Conservation (phyloP, 2,888 invertebrate species). For the Aelia acuminata region DNA sequence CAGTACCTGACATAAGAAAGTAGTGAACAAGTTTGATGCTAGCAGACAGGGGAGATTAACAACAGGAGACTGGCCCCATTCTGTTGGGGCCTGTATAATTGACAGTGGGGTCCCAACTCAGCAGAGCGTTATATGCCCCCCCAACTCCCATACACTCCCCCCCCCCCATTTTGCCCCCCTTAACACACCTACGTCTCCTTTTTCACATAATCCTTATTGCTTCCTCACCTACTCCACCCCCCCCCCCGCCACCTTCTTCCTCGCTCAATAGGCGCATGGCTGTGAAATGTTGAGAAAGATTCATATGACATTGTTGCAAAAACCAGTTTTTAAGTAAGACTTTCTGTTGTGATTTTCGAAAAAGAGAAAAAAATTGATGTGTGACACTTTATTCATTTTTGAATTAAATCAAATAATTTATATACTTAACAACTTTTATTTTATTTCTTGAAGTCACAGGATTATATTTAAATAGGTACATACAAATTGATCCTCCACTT, state of each 20-base stretch:
- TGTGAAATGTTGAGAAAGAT: too few relatives aligned
- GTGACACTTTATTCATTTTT: too few relatives aligned
- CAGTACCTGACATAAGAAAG: background rate
- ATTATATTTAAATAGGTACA: too few relatives aligned
- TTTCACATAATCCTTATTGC: slow-evolving; percentile 35
- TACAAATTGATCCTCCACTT: too few relatives aligned
- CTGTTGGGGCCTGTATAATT: background rate
- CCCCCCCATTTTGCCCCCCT: background rate
- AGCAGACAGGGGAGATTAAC: background rate
- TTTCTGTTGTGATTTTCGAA: too few relatives aligned
- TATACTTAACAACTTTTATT: too few relatives aligned
- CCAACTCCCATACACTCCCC: background rate
- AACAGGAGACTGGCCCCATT: slow-evolving; percentile 11
- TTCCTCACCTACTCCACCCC: background rate
- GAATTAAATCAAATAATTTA: too few relatives aligned
- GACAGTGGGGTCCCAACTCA: slow-evolving; percentile 27
- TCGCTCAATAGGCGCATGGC: background rate
- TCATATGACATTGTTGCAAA: too few relatives aligned
- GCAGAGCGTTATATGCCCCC: background rate
- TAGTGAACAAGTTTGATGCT: background rate
- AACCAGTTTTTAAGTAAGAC: too few relatives aligned
- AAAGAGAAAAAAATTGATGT: too few relatives aligned
- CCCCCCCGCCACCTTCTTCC: background rate
- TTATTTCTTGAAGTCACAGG: too few relatives aligned
- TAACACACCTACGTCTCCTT: slow-evolving; percentile 6